These are phyloP conservation scores for Hydropotes inermis DNA, from an alignment of 2,113 vertebrate species.

Conservation along the genomic window DNA sequence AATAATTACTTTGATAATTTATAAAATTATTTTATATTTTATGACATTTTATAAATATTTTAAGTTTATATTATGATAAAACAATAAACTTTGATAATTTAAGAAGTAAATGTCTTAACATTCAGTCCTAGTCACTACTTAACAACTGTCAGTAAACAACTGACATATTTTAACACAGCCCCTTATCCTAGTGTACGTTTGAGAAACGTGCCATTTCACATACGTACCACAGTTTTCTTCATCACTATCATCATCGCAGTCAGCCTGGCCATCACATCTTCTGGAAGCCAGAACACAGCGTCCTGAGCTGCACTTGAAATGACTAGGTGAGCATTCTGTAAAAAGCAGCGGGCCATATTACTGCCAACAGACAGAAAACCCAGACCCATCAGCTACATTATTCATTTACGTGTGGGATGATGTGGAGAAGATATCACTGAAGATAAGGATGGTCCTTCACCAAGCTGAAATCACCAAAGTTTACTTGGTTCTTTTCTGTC, in stretches of 20 bases:
- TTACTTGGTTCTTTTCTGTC: neutral
- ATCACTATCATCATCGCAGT: constrained; percentile 96
- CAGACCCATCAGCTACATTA: neutral
- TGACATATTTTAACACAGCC: neutral
- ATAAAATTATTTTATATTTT: no score
- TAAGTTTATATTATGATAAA: no score
- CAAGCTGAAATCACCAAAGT: neutral
- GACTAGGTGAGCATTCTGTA: constrained; percentile 95
- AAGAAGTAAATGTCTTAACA: neutral
- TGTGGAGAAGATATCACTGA: neutral
- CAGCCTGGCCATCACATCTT: constrained; percentile 92
- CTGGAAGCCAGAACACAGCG: constrained; percentile 92
- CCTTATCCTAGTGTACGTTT: neutral
- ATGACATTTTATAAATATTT: no score
- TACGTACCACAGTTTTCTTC: constrained; percentile 94
- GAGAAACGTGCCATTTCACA: neutral
- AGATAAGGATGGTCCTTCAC: neutral
- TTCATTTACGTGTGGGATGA: neutral
- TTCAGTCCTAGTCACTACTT: neutral
- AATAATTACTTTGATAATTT: no score
- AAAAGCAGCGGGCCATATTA: constrained; percentile 59
- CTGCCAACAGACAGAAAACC: neutral
- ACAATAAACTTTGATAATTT: neutral
- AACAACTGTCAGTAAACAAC: neutral
- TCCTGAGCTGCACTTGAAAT: constrained; percentile 94